Conservation (phyloP, 2,888 invertebrate genomes). For the Sturmia bella region DNA sequence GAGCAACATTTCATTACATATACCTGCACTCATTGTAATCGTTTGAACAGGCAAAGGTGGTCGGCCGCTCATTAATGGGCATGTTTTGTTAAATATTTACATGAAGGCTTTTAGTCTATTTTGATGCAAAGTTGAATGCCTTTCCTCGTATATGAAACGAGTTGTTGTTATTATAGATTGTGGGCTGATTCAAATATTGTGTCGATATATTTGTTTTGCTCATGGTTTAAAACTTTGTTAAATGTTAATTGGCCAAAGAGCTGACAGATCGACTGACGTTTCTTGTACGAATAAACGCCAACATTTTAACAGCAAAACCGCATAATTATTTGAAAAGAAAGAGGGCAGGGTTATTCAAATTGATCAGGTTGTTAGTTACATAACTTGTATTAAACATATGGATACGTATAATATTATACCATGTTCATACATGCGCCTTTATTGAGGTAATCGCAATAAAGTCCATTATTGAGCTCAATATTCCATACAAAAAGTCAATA, state of each 20-base stretch:
- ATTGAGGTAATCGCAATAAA: too few relatives aligned
- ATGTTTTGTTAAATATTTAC: constrained; percentile 50
- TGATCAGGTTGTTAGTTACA: background rate
- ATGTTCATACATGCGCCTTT: too few relatives aligned
- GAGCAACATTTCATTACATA: constrained; percentile 32
- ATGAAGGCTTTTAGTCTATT: constrained; percentile 47
- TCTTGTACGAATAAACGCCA: constrained; percentile 8
- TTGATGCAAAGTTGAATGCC: constrained; percentile 44
- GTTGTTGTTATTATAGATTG: constrained; percentile 43
- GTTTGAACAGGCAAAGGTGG: constrained; percentile 50
- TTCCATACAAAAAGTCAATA: too few relatives aligned
- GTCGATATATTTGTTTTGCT: constrained; percentile 46
- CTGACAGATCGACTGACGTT: constrained; percentile 71
- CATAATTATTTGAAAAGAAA: constrained; percentile 28
- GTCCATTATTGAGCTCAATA: too few relatives aligned
- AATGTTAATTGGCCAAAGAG: constrained; percentile 72
- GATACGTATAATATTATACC: too few relatives aligned
- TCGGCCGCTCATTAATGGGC: constrained; percentile 59
- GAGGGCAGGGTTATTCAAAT: constrained; percentile 4
- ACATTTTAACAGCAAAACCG: constrained; percentile 23
- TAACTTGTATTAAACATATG: too few relatives aligned
- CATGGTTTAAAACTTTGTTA: constrained; percentile 49
- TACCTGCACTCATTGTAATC: constrained; percentile 20
- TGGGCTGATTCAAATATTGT: constrained; percentile 57
- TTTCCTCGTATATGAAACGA: constrained; percentile 40